Conservation (phyloP, 2,113 vertebrate species). For the Oncorhynchus kisutch region DNA sequence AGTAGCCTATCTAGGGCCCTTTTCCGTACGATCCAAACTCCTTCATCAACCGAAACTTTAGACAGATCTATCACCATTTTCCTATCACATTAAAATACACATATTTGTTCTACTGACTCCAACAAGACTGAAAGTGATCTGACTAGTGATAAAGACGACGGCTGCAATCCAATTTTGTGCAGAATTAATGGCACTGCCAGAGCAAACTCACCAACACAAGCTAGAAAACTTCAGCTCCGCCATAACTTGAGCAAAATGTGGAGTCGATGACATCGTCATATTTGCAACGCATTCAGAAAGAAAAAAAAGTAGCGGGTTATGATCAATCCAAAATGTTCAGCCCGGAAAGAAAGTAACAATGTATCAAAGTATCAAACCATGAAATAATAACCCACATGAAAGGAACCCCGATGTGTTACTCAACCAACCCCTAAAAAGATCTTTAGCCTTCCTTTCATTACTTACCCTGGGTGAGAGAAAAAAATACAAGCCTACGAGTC, state of each 20-base stretch:
- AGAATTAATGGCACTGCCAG: background rate
- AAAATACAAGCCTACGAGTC: background rate
- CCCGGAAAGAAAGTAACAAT: background rate
- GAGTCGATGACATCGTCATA: constrained; percentile 78
- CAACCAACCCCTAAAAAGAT: constrained; percentile 18
- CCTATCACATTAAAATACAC: background rate
- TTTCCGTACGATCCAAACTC: background rate
- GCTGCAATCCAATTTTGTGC: background rate
- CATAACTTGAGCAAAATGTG: constrained; percentile 78
- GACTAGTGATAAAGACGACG: background rate
- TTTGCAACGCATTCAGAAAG: constrained; percentile 63
- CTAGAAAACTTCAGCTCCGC: constrained; percentile 72
- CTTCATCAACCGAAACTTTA: background rate
- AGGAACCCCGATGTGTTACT: constrained; percentile 16
- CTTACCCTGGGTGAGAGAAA: background rate
- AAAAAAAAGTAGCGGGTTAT: constrained; percentile 22
- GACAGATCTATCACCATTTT: background rate
- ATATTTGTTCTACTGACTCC: background rate
- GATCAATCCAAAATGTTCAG: constrained; percentile 4
- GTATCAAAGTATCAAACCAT: constrained; percentile 22
- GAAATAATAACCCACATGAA: constrained; percentile 15
- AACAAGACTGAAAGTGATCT: background rate
- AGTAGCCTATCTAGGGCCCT: background rate
- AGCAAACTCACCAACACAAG: constrained; percentile 74
- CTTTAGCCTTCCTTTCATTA: constrained; percentile 17